Conservation (phyloP, 2,888 invertebrate species). For the Cheilosia vernalis region DNA sequence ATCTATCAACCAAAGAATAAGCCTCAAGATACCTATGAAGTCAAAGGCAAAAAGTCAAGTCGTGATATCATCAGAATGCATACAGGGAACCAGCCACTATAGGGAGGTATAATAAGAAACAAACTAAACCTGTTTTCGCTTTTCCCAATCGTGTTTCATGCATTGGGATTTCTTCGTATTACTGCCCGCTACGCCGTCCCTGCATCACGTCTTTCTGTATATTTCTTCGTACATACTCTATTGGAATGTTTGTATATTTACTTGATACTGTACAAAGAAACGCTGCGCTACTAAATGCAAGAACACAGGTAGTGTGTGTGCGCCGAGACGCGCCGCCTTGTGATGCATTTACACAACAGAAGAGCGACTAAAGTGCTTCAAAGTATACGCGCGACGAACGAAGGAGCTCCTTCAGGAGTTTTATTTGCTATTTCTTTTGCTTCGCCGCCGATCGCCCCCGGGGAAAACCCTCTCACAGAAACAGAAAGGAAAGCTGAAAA, state of each 20-base stretch:
- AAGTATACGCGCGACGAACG: conserved; percentile 34
- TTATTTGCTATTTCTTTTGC: conserved; percentile 66
- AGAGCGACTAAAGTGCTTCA: conserved; percentile 33
- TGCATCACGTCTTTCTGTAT: not conserved
- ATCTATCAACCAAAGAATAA: conserved; percentile 16
- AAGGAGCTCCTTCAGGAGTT: conserved; percentile 70
- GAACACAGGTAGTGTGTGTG: conserved; percentile 54
- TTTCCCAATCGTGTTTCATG: conserved; percentile 68
- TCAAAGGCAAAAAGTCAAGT: conserved; percentile 75
- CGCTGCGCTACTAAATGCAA: conserved; percentile 36
- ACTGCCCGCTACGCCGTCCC: not conserved
- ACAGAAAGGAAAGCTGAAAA: conserved; percentile 61
- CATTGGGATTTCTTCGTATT: conserved; percentile 42
- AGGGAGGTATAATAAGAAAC: conserved; percentile 40
- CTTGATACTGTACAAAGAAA: conserved; percentile 52
- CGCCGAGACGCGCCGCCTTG: not conserved
- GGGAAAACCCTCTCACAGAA: conserved; percentile 30
- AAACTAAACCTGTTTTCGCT: conserved; percentile 71
- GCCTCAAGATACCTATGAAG: conserved; percentile 42
- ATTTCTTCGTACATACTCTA: conserved; percentile 32
- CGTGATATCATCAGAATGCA: conserved; percentile 73
- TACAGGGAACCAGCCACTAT: conserved; percentile 18
- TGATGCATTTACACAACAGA: conserved; percentile 10
- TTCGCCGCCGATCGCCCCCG: conserved; percentile 29
- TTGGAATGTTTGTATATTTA: conserved; percentile 71